A percentile compares a stretch with the other conserved stretches of the same genome.
These are phyloP conservation scores for Scaptomyza parva DNA, from an alignment of 2,888 invertebrate genomes.

Conservation along the genomic window DNA sequence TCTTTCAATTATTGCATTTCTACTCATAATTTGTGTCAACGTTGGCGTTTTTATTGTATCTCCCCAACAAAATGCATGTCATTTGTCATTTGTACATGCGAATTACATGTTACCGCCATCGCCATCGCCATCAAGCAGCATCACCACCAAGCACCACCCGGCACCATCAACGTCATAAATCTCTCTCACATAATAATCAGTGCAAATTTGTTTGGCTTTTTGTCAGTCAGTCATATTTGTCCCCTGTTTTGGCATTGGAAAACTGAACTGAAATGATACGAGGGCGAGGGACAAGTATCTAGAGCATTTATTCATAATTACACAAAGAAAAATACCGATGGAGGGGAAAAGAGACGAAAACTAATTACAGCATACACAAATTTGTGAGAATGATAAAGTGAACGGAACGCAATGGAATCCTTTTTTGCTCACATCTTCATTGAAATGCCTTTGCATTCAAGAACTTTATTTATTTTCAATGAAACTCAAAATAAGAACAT, in stretches of 20 bases:
- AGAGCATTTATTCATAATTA: conserved; percentile 27
- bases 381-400: background rate
- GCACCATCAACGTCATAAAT: conserved; percentile 8
- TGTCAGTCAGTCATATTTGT: conserved; percentile 24
- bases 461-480: background rate
- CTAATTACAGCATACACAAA: conserved; percentile 6
- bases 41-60: conserved; percentile 39
- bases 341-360: conserved; percentile 1
- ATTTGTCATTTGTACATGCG: conserved; percentile 51
- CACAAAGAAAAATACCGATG: background rate
- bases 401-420: background rate
- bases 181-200: conserved; percentile 39
- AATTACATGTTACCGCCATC: conserved; percentile 30
- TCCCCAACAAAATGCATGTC: conserved; percentile 38
- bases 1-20: background rate
- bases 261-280: background rate
- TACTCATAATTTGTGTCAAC: conserved; percentile 21
- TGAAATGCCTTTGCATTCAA: background rate
- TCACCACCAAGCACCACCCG: background rate
- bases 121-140: conserved; percentile 10
- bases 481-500: background rate
- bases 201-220: conserved; percentile 51
- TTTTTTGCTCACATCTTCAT: background rate
- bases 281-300: background rate
- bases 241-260: conserved; percentile 5